These are phyloP conservation scores for Chloroclystis v-ata DNA, from an alignment of 2,888 invertebrate genomes.

Conservation along the genomic window DNA sequence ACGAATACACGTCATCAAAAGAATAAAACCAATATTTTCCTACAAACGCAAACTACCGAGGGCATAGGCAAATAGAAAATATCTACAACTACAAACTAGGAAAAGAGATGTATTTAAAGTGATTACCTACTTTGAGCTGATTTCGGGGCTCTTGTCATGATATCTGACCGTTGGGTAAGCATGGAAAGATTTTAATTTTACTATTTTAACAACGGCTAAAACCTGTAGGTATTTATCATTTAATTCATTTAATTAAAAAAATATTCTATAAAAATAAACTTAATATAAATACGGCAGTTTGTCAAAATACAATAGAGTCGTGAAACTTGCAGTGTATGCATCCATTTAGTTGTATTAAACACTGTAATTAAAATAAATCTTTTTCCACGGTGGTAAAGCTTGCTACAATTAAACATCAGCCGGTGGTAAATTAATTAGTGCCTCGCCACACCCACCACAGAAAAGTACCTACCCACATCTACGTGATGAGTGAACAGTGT, in stretches of 20 bases:
- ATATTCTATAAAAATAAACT: too few species aligned
- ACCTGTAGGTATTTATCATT: not conserved
- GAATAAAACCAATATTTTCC: not conserved
- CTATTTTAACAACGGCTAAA: not conserved
- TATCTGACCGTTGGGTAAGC: constrained; percentile 23
- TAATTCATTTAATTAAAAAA: too few species aligned
- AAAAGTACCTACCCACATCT: not conserved
- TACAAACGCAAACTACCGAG: not conserved
- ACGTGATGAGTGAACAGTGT: constrained; percentile 4
- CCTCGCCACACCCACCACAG: constrained; percentile 6
- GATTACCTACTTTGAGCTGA: constrained; percentile 25
- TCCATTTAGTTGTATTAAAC: constrained; percentile 6
- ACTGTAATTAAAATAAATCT: constrained; percentile 18
- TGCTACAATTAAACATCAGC: constrained; percentile 11
- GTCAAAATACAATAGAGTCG: too few species aligned
- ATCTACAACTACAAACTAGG: constrained; percentile 14
- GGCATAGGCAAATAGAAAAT: constrained; percentile 9
- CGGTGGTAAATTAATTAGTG: constrained; percentile 19
- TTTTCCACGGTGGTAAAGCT: constrained; percentile 12
- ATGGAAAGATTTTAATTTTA: constrained; percentile 19
- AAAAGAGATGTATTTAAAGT: constrained; percentile 19
- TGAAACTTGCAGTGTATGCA: constrained; percentile 1
- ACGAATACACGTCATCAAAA: not conserved
- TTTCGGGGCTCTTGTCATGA: constrained; percentile 24
- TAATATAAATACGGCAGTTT: not conserved